A percentile compares a stretch with the other conserved stretches of the same genome.
Conservation (phyloP, 1,140 invertebrate genomes). For the Heliconius himera region DNA sequence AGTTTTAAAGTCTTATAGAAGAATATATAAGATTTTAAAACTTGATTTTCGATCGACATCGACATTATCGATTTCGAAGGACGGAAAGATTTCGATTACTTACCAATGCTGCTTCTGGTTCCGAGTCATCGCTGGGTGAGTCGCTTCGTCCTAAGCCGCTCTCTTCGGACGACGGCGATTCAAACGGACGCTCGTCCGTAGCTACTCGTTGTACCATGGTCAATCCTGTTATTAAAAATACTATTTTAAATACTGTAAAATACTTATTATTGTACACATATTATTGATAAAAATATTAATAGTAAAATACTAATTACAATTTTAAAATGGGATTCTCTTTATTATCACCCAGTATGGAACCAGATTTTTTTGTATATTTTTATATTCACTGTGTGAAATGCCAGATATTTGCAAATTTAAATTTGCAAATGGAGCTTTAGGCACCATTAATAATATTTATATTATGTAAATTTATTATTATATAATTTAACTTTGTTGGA, state of each 20-base stretch:
- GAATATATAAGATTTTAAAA: no score
- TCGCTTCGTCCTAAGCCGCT: slow-evolving; percentile 70
- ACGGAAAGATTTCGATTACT: slow-evolving; percentile 29
- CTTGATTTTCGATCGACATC: no score
- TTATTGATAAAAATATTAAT: background rate
- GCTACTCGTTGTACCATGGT: slow-evolving; percentile 69
- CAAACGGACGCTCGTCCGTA: slow-evolving; percentile 74
- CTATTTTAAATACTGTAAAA: slow-evolving; percentile 9
- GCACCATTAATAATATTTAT: no score
- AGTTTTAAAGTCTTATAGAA: background rate
- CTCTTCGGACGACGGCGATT: slow-evolving; percentile 73
- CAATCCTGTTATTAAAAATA: slow-evolving; percentile 51
- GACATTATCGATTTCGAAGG: background rate
- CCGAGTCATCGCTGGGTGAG: slow-evolving; percentile 65
- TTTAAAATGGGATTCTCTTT: no score
- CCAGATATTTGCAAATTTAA: no score
- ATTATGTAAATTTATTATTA: no score
- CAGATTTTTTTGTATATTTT: no score
- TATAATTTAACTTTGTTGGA: no score
- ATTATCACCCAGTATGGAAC: no score
- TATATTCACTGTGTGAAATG: no score
- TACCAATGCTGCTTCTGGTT: slow-evolving; percentile 74
- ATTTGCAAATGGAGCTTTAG: no score
- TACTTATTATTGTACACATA: background rate
- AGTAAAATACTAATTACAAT: no score